A percentile compares a stretch with the other conserved stretches of the same genome.
Conservation (phyloP, 23 tunicate genomes). For the Halocynthia aurantium region DNA sequence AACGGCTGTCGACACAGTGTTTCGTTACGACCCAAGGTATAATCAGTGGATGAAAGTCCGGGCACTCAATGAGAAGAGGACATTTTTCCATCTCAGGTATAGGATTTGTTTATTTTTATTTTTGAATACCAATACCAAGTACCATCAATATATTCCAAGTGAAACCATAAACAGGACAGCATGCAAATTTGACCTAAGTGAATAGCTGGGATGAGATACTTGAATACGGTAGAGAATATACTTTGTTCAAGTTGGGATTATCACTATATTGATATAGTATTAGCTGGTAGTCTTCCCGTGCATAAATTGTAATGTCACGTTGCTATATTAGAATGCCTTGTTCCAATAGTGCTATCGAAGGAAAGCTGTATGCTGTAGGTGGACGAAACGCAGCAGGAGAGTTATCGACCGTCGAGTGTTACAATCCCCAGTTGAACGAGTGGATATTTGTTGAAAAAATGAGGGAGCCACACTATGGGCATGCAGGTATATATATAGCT, state of each 20-base stretch:
- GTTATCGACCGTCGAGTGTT: conserved; percentile 87
- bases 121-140: not conserved
- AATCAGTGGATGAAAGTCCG: conserved; percentile 83
- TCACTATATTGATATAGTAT: too few relatives aligned
- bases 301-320: not conserved
- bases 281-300: not conserved
- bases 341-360: conserved; percentile 77
- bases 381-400: conserved; percentile 98
- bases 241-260: too few relatives aligned
- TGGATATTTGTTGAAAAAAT: conserved; percentile 96
- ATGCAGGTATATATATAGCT: conserved; percentile 57
- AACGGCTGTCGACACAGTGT: conserved; percentile 98
- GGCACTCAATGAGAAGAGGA: conserved; percentile 80
- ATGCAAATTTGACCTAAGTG: too few relatives aligned
- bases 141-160: not conserved
- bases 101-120: not conserved
- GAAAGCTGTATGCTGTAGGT: conserved; percentile 95
- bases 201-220: too few relatives aligned
- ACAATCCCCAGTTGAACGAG: conserved; percentile 77
- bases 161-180: too few relatives aligned
- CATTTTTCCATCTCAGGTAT: conserved; percentile 93
- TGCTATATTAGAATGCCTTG: not conserved
- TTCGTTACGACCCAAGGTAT: conserved; percentile 92
- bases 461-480: conserved; percentile 99
- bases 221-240: too few relatives aligned